phyloP scores from a whole-genome alignment of 2,888 invertebrate species.

The Brachypterus glaber region DNA sequence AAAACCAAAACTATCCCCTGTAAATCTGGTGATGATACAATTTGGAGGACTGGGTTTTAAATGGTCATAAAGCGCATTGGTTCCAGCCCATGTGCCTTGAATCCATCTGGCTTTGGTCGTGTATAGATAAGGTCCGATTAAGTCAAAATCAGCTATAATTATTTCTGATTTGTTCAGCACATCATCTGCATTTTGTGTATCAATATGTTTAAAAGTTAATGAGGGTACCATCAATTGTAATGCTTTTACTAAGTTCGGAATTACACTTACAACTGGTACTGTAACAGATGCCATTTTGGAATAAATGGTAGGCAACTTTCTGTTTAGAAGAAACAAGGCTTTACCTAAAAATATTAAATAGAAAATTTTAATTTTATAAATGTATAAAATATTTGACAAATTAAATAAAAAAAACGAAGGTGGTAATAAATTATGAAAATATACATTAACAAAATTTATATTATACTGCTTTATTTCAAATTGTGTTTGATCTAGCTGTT shows the following conservation, averaged over 20 bases:
- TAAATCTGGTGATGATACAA: slow-evolving; percentile 37
- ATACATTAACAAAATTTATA: too few relatives aligned
- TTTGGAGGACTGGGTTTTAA: slow-evolving; percentile 26
- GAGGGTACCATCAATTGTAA: not conserved
- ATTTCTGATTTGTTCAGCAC: slow-evolving; percentile 35
- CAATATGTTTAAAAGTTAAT: not conserved
- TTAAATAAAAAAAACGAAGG: too few relatives aligned
- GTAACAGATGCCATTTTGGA: too few relatives aligned
- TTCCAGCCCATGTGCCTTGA: slow-evolving; percentile 44
- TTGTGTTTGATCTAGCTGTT: too few relatives aligned
- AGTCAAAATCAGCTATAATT: slow-evolving; percentile 38
- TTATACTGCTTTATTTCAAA: too few relatives aligned
- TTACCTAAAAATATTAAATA: too few relatives aligned
- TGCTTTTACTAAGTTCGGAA: not conserved
- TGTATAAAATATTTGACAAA: too few relatives aligned
- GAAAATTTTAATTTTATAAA: too few relatives aligned
- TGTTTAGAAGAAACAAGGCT: too few relatives aligned
- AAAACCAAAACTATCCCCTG: slow-evolving; percentile 39
- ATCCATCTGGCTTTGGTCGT: slow-evolving; percentile 39
- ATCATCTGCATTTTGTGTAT: not conserved
- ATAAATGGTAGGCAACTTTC: too few relatives aligned
- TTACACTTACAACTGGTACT: not conserved
- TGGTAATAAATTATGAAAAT: too few relatives aligned
- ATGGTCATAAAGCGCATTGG: slow-evolving; percentile 32
- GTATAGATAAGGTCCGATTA: slow-evolving; percentile 35